A percentile compares a stretch with the other conserved stretches of the same genome.
Conservation (phyloP, 2,888 invertebrate species). For the Heliconius sara region DNA sequence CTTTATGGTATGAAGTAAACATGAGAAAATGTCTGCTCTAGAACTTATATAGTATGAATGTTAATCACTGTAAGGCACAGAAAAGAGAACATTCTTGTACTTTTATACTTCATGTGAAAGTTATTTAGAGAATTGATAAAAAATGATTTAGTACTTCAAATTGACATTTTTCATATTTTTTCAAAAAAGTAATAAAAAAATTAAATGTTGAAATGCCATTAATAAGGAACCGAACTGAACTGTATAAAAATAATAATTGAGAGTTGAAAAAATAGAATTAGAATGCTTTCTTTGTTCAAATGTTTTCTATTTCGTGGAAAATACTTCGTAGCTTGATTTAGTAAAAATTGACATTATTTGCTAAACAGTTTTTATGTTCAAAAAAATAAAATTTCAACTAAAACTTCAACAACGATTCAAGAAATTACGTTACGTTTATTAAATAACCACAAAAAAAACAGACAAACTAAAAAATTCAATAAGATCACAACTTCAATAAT, state of each 20-base stretch:
- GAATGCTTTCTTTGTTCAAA: not conserved
- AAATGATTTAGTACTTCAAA: not conserved
- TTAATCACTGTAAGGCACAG: not conserved
- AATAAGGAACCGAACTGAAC: too few relatives aligned
- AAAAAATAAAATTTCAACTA: not conserved
- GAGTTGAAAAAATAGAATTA: too few relatives aligned
- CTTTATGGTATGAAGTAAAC: constrained; percentile 13
- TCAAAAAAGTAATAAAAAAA: not conserved
- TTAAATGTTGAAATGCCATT: not conserved
- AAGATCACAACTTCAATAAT: not conserved
- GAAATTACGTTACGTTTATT: not conserved
- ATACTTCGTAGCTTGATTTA: too few relatives aligned
- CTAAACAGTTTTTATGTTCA: not conserved
- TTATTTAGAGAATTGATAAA: not conserved
- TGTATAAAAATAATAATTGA: too few relatives aligned
- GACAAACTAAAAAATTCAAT: not conserved
- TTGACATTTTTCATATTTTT: not conserved
- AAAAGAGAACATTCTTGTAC: not conserved
- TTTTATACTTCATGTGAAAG: not conserved
- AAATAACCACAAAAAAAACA: too few relatives aligned
- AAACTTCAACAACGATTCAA: not conserved
- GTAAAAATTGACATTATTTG: not conserved
- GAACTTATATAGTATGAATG: not conserved
- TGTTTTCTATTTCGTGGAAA: not conserved
- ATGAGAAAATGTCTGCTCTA: constrained; percentile 14